Conservation (phyloP, 2,113 vertebrate species). For the Pipra filicauda region DNA sequence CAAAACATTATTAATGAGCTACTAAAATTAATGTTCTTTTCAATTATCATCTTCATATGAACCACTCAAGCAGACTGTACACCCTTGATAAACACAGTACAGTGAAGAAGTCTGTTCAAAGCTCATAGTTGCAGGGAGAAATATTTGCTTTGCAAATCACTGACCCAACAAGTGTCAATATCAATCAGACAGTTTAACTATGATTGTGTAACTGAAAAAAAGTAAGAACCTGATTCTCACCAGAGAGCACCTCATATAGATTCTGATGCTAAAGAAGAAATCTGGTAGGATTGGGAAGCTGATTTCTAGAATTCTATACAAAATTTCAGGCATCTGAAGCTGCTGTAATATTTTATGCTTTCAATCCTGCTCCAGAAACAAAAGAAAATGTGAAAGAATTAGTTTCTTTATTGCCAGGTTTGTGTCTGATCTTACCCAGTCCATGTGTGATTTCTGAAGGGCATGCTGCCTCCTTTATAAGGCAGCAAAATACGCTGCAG, state of each 20-base stretch:
- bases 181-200: background rate
- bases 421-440: background rate
- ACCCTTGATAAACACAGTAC: background rate
- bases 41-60: background rate
- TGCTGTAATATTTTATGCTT: background rate
- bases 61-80: background rate
- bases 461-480: background rate
- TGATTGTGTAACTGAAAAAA: background rate
- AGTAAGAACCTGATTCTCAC: background rate
- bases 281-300: background rate
- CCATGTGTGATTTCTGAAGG: background rate
- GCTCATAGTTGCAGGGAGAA: background rate
- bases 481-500: background rate
- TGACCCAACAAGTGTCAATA: background rate
- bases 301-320: background rate
- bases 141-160: background rate
- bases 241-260: background rate
- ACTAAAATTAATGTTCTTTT: background rate
- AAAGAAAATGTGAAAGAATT: background rate
- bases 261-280: background rate
- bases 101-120: background rate
- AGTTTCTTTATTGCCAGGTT: background rate
- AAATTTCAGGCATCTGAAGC: background rate
- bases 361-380: background rate
- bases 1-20: background rate